These are phyloP conservation scores for Anhinga anhinga DNA, from an alignment of 2,113 vertebrate species.

Conservation along the genomic window DNA sequence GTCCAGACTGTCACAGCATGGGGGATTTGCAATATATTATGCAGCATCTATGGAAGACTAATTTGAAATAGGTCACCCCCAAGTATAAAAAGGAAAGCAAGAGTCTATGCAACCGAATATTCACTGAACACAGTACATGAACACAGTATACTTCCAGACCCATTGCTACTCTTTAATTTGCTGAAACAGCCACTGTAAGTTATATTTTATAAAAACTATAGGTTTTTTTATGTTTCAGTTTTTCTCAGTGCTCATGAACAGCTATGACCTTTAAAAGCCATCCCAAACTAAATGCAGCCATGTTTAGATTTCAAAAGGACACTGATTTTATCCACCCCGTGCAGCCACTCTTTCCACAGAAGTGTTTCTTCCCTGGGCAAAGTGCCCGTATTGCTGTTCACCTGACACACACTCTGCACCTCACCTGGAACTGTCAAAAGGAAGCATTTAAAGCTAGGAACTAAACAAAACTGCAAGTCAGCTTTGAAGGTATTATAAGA, in stretches of 20 bases:
- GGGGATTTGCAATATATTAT: not conserved
- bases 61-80: not conserved
- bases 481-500: not conserved
- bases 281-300: not conserved
- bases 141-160: not conserved
- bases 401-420: not conserved
- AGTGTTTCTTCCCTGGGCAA: not conserved
- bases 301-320: not conserved
- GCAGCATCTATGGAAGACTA: not conserved
- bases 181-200: not conserved
- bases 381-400: not conserved
- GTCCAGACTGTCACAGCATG: not conserved
- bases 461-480: not conserved
- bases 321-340: not conserved
- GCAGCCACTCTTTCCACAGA: not conserved
- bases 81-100: not conserved
- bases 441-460: not conserved
- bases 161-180: not conserved
- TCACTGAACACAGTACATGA: not conserved
- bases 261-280: not conserved
- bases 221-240: not conserved
- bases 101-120: not conserved
- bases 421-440: not conserved
- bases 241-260: not conserved
- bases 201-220: not conserved